Base-by-base conservation (phyloP, 2,797 vertebrate genomes). In the Anableps anableps region DNA sequence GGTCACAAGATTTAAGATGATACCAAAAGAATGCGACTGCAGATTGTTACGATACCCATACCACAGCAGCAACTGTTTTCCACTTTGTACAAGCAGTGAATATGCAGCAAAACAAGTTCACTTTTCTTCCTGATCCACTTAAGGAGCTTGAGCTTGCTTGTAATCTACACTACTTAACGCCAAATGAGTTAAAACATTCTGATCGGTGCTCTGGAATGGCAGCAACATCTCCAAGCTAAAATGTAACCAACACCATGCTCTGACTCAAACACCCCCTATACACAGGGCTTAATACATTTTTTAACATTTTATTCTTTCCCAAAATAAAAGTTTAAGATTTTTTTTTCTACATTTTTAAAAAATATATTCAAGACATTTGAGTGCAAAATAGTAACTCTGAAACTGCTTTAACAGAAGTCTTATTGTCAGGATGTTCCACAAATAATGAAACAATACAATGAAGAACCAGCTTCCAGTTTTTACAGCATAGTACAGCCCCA, bases 1-100 rank as follows among this genome's bases (percentile, higher is more conserved):
- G 53, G 86, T 90, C 88, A 89, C 86, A 90, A 90, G 86, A 72
- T 88, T 77, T 78, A 74, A 81, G 48, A 78, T 72, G 68, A 85
- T 45, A 75, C 16, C 62, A 70, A 81, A 80, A 74, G 66, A 85
- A 83, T 77, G 75, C 74, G 77, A 89, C n/a, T 45, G 74, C 58
- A 87, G 83, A 86, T 60, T 73, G 55, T 48, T 38, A 1, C 0
- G 70, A 80, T 76, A 80, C 26, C 4, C 55, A 4, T 23, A 41
- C 47, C 58, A 75, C 48, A 55, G 60, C 38, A 70, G 14, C 7
- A 68, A 76, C 58, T 14, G 45, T 4, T 43, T 60, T 29, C 36
- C 43, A 66, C n/a, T 71, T 45, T 64, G 31, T 53, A 70, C 43
- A 45, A 60, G 31, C 13, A 21, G 66, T 71, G 50, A 36, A 50